These are phyloP conservation scores for Pomacea maculata DNA, from an alignment of 1,140 invertebrate genomes.

Conservation along the genomic window DNA sequence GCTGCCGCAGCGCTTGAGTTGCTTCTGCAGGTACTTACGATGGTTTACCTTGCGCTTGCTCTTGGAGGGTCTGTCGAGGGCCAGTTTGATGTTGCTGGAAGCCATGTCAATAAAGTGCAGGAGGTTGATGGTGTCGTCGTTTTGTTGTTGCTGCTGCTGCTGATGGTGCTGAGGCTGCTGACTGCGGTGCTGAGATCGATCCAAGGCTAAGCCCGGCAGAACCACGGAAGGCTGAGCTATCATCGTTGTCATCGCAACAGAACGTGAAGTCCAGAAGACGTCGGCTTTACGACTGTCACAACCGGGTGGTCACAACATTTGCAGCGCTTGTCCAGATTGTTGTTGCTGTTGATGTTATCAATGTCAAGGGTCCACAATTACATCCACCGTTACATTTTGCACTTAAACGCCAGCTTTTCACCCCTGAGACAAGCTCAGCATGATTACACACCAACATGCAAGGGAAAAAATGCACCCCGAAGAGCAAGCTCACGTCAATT, in stretches of 20 bases:
- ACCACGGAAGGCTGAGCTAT: background rate
- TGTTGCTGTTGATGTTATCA: too few species aligned
- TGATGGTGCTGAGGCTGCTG: background rate
- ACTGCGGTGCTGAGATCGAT: background rate
- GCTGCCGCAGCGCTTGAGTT: slow-evolving; percentile 50
- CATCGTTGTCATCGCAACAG: background rate
- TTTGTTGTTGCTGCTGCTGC: slow-evolving; percentile 9
- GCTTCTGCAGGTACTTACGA: slow-evolving; percentile 61
- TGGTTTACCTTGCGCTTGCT: slow-evolving; percentile 61
- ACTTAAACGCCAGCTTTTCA: too few species aligned
- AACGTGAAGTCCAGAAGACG: background rate
- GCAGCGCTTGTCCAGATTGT: too few species aligned
- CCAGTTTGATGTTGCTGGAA: slow-evolving; percentile 54
- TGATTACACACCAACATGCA: too few species aligned
- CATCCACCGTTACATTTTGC: too few species aligned
- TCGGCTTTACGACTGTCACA: too few species aligned
- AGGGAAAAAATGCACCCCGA: too few species aligned
- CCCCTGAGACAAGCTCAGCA: too few species aligned
- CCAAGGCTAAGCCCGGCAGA: background rate
- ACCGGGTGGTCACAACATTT: too few species aligned
- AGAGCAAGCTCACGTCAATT: too few species aligned
- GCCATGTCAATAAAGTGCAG: slow-evolving; percentile 57
- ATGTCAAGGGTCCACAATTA: too few species aligned
- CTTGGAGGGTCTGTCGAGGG: slow-evolving; percentile 50
- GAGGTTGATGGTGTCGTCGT: slow-evolving; percentile 42